Evolutionary conservation across 2,797 vertebrate genomes (phyloP).

Genomic region (Brachyalestes nurse): DNA sequence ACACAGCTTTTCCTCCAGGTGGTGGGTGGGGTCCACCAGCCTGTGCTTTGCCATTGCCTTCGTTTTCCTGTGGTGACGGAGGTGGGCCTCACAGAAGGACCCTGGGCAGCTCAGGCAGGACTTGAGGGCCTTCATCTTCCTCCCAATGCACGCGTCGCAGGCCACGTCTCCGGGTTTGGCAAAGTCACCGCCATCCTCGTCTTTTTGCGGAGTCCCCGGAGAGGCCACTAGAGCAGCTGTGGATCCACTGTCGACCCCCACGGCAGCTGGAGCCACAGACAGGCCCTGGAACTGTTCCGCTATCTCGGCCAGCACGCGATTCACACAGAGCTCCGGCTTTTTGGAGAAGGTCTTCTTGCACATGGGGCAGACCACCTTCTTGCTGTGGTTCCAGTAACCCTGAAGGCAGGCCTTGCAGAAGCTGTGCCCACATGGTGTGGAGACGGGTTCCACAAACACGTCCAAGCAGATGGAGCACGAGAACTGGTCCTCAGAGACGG

Average conservation of each 20-base stretch:
- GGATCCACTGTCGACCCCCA: neutral
- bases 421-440: slow-evolving; percentile 83
- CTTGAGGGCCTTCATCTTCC: slow-evolving; percentile 79
- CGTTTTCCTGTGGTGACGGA: slow-evolving; percentile 77
- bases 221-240: neutral
- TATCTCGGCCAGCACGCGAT: slow-evolving; percentile 81
- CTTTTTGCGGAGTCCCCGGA: slow-evolving; percentile 35
- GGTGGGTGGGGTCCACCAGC: slow-evolving; percentile 74
- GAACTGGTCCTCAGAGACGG: slow-evolving; percentile 82
- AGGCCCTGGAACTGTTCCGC: slow-evolving; percentile 79
- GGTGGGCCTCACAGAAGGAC: slow-evolving; percentile 78
- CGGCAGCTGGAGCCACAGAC: slow-evolving; percentile 36
- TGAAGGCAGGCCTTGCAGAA: slow-evolving; percentile 83
- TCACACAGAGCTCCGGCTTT: slow-evolving; percentile 80
- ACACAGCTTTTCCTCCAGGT: slow-evolving; percentile 80
- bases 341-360: slow-evolving; percentile 79
- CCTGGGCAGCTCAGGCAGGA: slow-evolving; percentile 79
- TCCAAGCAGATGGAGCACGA: slow-evolving; percentile 83
- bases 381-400: slow-evolving; percentile 84
- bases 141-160: slow-evolving; percentile 80
- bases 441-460: slow-evolving; percentile 82
- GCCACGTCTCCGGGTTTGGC: slow-evolving; percentile 75
- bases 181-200: slow-evolving; percentile 59
- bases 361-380: slow-evolving; percentile 80
- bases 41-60: slow-evolving; percentile 72